Evolutionary conservation across 2,888 invertebrate species (phyloP), one percentile per base, ranked within the genome.

Genomic region (Archips crataeganus): DNA sequence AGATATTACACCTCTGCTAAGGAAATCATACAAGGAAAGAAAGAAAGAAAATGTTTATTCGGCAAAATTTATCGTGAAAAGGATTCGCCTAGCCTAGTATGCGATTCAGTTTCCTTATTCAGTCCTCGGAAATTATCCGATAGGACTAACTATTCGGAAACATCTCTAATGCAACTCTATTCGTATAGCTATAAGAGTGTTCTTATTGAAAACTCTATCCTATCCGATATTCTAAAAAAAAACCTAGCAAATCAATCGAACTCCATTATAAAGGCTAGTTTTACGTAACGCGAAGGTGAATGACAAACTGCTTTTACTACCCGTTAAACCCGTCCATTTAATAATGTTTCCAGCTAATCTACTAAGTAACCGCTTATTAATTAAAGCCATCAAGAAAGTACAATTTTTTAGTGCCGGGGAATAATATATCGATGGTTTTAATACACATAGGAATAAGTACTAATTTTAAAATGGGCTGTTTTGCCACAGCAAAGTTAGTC

Each of bases 271-370:
- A 9, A 32, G 32, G 5, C 49, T 3, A 32, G 32, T 57, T 57
- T 57, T 11, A 54, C 32, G 32, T 32, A 10, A 32, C 23, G 32
- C 57, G 32, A 4, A 57, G 57, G 11, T 10, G 57, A 57, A 3
- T 32, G 57, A 32, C 57, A 57, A 57, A 32, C 57, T 3, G 32
- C 11, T 57, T 11, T 4, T 15, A 23, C 23, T 23, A 54, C 15
- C 51, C 23, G n/a, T 11, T 45, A n/a, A n/a, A 49, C 54, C 54
- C 10, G 23, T 23, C 11, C 57, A 57, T 57, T 32, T 9, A 57
- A 57, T 57, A 57, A 57, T 11, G 57, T 32, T 57, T 57, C 4
- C 57, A 32, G 57, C 10, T 57, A 57, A 57, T 57, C 32, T 32
- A 57, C 57, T 32, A 32, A 57, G 57, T 57, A 57, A 11, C 57